These are phyloP conservation scores for Aphaenogaster rudis DNA, from an alignment of 1,140 invertebrate species.

Conservation along the genomic window DNA sequence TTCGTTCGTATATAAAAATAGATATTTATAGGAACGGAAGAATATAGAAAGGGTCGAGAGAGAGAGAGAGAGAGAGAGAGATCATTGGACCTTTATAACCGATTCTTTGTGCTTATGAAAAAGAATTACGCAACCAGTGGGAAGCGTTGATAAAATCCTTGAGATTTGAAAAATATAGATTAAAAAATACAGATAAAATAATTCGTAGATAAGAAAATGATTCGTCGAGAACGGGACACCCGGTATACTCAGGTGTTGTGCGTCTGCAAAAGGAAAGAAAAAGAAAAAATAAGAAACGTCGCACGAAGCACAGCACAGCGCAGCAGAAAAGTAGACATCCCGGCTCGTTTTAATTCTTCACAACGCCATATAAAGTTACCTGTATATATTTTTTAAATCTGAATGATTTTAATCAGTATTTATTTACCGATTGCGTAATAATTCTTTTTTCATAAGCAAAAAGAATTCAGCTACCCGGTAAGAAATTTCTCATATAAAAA, in stretches of 20 bases:
- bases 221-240: neutral
- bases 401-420: neutral
- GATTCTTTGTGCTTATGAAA: neutral
- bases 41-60: neutral
- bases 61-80: no score
- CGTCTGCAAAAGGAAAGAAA: neutral
- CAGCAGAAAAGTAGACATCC: neutral
- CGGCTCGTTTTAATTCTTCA: neutral
- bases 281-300: neutral
- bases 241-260: neutral
- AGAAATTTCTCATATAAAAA: no score
- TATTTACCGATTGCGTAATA: neutral
- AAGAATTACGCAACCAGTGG: neutral
- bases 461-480: neutral
- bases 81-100: neutral
- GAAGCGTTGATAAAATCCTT: neutral
- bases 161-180: neutral
- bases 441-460: neutral
- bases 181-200: neutral
- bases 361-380: neutral
- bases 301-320: neutral
- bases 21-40: neutral
- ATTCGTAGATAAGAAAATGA: neutral
- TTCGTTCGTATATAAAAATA: neutral
- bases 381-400: neutral